These are phyloP conservation scores for Noctua pronuba DNA, from an alignment of 2,888 invertebrate species.

Conservation along the genomic window DNA sequence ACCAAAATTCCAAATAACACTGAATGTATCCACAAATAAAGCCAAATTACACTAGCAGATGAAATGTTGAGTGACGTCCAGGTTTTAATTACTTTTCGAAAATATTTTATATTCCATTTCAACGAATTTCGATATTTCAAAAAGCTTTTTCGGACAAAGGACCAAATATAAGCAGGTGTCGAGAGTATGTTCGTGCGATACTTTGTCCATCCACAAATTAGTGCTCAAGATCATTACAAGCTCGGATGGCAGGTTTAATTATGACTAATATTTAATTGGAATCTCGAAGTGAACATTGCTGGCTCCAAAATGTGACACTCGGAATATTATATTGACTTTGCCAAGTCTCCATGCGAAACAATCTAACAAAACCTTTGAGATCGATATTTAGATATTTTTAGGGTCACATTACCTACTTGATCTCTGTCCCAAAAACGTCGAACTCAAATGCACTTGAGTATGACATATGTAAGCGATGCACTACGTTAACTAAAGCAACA, in stretches of 20 bases:
- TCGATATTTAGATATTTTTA: background rate
- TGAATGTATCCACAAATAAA: background rate
- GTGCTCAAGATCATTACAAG: constrained; percentile 47
- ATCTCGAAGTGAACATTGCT: constrained; percentile 46
- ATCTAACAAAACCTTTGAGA: background rate
- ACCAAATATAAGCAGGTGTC: constrained; percentile 15
- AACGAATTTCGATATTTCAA: background rate
- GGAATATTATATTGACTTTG: constrained; percentile 17
- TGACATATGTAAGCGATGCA: constrained; percentile 9
- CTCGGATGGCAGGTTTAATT: constrained; percentile 55
- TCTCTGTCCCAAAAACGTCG: constrained; percentile 11
- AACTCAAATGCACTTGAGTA: constrained; percentile 17
- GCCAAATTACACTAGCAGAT: background rate
- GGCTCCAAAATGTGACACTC: constrained; percentile 36
- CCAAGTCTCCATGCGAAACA: background rate
- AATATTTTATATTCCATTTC: background rate
- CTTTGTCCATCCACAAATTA: constrained; percentile 34
- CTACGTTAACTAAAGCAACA: constrained; percentile 17
- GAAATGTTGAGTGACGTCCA: background rate
- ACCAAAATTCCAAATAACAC: background rate
- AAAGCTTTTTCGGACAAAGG: background rate
- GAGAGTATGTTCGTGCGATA: background rate
- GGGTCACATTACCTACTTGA: constrained; percentile 12
- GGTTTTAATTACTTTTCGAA: background rate
- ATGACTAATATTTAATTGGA: constrained; percentile 61